Evolutionary conservation across 2,888 invertebrate species (phyloP).

Genomic region (Scrobipalpa atriplicella): DNA sequence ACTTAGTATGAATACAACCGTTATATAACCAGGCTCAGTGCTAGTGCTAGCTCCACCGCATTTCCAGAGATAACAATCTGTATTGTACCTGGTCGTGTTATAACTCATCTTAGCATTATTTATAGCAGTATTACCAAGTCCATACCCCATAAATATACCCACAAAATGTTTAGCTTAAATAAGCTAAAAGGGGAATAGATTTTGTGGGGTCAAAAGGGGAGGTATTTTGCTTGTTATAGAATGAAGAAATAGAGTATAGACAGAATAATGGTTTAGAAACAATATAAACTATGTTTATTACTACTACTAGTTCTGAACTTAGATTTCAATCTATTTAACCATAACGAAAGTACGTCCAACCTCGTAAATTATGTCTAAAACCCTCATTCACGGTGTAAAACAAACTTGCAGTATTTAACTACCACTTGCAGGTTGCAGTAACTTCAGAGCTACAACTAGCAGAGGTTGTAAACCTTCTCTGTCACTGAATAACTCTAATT

Average conservation of each 20-base stretch:
- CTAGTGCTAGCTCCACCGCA: background rate
- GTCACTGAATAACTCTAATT: slow-evolving; percentile 35
- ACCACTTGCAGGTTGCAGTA: slow-evolving; percentile 25
- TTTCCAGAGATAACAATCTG: slow-evolving; percentile 30
- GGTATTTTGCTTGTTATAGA: slow-evolving; percentile 7
- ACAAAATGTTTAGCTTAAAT: slow-evolving; percentile 34
- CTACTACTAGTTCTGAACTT: no score
- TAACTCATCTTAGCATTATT: slow-evolving; percentile 34
- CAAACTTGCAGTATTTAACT: slow-evolving; percentile 13
- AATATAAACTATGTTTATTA: background rate
- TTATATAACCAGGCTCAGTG: background rate
- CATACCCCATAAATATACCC: slow-evolving; percentile 30
- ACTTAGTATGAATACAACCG: background rate
- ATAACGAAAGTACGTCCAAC: background rate
- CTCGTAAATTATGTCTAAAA: background rate
- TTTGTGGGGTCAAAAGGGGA: slow-evolving; percentile 21
- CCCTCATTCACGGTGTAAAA: slow-evolving; percentile 4
- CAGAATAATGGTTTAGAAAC: background rate
- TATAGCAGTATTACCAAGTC: slow-evolving; percentile 34
- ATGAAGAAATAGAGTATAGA: background rate
- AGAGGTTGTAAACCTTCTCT: slow-evolving; percentile 30
- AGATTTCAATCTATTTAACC: background rate
- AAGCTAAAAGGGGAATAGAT: slow-evolving; percentile 28
- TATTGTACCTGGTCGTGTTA: slow-evolving; percentile 30
- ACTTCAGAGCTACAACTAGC: slow-evolving; percentile 30